Conservation (phyloP, 2,797 vertebrate species). For the Melanotaenia pygmaea region DNA sequence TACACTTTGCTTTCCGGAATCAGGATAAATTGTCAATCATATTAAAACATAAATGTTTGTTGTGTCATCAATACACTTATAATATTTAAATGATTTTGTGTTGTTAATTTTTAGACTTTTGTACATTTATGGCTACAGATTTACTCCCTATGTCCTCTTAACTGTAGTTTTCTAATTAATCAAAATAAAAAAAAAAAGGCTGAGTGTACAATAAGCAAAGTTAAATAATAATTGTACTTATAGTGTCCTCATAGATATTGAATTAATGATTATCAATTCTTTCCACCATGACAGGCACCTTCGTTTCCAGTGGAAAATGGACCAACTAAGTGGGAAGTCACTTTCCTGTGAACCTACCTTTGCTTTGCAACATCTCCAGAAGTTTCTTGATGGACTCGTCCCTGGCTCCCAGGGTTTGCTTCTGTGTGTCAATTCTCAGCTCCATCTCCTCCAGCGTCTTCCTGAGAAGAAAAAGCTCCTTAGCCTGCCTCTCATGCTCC, state of each 20-base stretch:
- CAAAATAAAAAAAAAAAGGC: neutral
- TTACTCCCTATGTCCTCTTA: neutral
- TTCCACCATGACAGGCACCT: neutral
- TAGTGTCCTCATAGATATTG: neutral
- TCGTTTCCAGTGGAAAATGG: neutral
- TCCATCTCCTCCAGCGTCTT: conserved; percentile 99
- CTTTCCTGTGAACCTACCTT: conserved; percentile 72
- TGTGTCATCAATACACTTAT: neutral
- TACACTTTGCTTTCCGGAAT: neutral
- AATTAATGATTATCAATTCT: neutral
- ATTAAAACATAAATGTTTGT: neutral
- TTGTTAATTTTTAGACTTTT: neutral
- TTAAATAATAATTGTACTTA: neutral
- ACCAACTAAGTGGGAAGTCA: neutral
- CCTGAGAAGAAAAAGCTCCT: conserved; percentile 95
- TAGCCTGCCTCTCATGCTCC: conserved; percentile 95
- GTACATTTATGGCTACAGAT: neutral
- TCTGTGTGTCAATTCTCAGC: conserved; percentile 95
- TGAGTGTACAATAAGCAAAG: neutral
- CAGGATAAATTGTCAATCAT: neutral
- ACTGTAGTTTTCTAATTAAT: neutral
- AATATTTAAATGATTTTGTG: neutral
- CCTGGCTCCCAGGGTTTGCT: conserved; percentile 94
- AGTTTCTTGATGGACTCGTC: conserved; percentile 99
- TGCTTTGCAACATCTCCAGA: conserved; percentile 98